Percentiles rank a stretch among this genome's conserved stretches.
phyloP scores from a whole-genome alignment of 2,888 invertebrate species.

The Helleia helle region DNA sequence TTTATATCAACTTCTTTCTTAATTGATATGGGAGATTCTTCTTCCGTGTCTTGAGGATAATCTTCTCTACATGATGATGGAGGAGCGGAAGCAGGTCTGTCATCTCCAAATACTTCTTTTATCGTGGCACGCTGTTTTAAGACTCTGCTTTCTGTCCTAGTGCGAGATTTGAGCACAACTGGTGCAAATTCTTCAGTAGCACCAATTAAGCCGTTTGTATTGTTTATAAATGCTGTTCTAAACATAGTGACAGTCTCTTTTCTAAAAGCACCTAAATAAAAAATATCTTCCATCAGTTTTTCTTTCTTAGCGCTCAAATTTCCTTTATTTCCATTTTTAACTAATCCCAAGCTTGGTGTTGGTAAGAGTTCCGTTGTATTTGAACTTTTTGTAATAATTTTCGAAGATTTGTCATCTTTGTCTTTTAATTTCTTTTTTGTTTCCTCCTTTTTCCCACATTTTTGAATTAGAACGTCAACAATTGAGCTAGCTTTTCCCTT shows the following conservation, averaged over 20 bases:
- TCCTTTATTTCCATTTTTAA: conserved; percentile 54
- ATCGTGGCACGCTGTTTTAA: conserved; percentile 83
- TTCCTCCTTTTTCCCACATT: conserved; percentile 75
- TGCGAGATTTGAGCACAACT: conserved; percentile 81
- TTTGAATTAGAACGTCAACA: conserved; percentile 78
- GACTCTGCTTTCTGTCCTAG: conserved; percentile 82
- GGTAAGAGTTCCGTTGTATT: conserved; percentile 73
- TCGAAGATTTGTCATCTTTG: conserved; percentile 69
- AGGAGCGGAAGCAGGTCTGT: conserved; percentile 87
- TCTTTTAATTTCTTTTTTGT: conserved; percentile 69
- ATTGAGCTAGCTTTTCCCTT: conserved; percentile 72
- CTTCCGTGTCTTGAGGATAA: conserved; percentile 38
- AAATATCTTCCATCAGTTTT: conserved; percentile 72
- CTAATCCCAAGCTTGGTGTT: conserved; percentile 75
- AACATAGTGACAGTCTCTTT: conserved; percentile 80
- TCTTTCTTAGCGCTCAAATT: conserved; percentile 55
- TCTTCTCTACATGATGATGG: conserved; percentile 77
- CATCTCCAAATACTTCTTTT: conserved; percentile 86
- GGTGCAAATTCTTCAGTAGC: conserved; percentile 79
- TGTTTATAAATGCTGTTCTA: conserved; percentile 78
- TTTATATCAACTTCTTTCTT: conserved; percentile 48
- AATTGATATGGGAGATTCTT: conserved; percentile 33
- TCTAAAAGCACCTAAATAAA: conserved; percentile 77
- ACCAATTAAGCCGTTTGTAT: conserved; percentile 71
- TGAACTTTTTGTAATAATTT: conserved; percentile 72